These are phyloP conservation scores for Aptenodytes patagonicus DNA, from an alignment of 2,113 vertebrate genomes.

Conservation along the genomic window DNA sequence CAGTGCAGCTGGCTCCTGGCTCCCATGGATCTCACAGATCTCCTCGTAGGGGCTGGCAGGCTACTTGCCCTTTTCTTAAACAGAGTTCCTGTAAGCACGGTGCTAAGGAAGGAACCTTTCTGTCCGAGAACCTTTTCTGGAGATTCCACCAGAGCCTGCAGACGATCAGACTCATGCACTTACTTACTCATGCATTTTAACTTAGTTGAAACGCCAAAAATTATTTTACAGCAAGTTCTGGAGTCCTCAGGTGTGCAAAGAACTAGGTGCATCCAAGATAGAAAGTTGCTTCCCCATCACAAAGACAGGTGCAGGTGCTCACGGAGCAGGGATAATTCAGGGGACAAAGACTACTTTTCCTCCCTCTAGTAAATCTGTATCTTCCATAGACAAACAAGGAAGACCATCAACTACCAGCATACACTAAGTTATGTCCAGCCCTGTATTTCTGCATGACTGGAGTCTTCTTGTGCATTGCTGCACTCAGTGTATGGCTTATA, in stretches of 20 bases:
- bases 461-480: neutral
- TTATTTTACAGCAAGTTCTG: neutral
- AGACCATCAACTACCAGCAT: neutral
- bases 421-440: neutral
- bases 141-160: neutral
- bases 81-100: neutral
- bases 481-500: neutral
- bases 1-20: neutral
- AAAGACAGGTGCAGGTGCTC: neutral
- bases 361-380: neutral
- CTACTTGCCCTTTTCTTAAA: neutral
- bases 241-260: neutral
- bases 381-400: neutral
- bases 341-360: neutral
- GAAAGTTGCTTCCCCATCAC: neutral
- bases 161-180: neutral
- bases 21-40: neutral
- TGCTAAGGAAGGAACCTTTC: neutral
- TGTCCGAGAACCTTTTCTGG: neutral
- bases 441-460: neutral
- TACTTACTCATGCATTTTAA: neutral
- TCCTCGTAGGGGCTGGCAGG: neutral
- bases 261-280: neutral
- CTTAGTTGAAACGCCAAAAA: neutral
- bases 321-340: fast-evolving